A percentile compares a stretch with the other conserved stretches of the same genome.
phyloP scores from a whole-genome alignment of 2,888 invertebrate genomes.

The Margaritifera margaritifera region DNA sequence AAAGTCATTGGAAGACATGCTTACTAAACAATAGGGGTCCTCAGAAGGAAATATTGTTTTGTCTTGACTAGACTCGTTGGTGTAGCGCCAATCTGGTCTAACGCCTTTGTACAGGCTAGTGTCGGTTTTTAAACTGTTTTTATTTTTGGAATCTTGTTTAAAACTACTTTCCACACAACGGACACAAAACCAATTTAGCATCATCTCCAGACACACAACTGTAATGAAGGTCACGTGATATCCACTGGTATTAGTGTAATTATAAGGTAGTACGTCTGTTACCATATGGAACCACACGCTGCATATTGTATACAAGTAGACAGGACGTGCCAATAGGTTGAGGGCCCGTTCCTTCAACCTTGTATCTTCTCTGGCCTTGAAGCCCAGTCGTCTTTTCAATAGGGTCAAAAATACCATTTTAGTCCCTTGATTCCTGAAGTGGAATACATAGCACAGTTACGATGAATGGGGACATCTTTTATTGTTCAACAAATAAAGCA shows the following conservation, averaged over 20 bases:
- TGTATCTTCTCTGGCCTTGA: too few species aligned
- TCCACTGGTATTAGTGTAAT: conserved; percentile 5
- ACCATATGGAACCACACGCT: conserved; percentile 19
- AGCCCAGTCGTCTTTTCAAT: neutral
- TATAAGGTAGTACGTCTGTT: conserved; percentile 18
- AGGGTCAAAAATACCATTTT: neutral
- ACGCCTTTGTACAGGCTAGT: too few species aligned
- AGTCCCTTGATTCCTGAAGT: neutral
- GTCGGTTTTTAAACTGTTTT: too few species aligned
- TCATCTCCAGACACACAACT: conserved; percentile 45
- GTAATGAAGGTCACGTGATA: conserved; percentile 11
- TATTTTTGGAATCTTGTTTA: too few species aligned
- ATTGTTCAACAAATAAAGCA: too few species aligned
- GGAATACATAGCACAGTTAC: neutral
- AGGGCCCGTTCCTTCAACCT: conserved; percentile 16
- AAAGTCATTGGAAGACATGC: too few species aligned
- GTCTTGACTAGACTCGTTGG: too few species aligned
- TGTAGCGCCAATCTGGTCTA: too few species aligned
- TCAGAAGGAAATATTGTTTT: too few species aligned
- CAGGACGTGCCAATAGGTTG: conserved; percentile 23
- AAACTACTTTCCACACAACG: conserved; percentile 36
- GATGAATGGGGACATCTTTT: too few species aligned
- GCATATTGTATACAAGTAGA: conserved; percentile 30
- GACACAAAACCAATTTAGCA: conserved; percentile 63
- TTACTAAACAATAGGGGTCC: too few species aligned